These are phyloP conservation scores for Gonatopus flavifemur DNA, from an alignment of 1,140 invertebrate species.

Conservation along the genomic window DNA sequence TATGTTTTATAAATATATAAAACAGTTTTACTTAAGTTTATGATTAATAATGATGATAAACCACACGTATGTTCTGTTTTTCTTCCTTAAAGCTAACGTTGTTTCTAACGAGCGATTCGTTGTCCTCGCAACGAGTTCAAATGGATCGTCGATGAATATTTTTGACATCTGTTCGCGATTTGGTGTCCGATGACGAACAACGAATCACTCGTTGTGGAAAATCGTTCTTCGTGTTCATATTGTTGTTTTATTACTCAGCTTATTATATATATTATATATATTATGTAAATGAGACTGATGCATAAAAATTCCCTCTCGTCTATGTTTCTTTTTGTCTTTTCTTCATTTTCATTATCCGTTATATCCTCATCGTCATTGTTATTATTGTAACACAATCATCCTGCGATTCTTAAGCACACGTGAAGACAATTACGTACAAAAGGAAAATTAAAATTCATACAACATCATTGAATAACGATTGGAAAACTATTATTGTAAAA, in stretches of 20 bases:
- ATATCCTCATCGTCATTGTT: too few relatives aligned
- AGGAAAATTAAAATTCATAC: constrained; percentile 2
- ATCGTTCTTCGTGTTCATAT: constrained; percentile 27
- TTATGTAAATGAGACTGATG: constrained; percentile 43
- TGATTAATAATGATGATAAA: background rate
- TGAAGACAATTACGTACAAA: too few relatives aligned
- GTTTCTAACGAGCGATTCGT: background rate
- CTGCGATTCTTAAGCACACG: too few relatives aligned
- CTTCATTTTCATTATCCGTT: constrained; percentile 11
- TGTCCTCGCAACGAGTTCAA: too few relatives aligned
- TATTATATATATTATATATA: too few relatives aligned
- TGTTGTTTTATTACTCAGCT: constrained; percentile 41
- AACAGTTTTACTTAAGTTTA: constrained; percentile 7
- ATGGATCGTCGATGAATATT: too few relatives aligned
- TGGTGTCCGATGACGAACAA: too few relatives aligned
- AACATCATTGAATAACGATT: constrained; percentile 5
- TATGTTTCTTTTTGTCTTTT: constrained; percentile 13
- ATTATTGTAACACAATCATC: constrained; percentile 9
- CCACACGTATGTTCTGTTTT: too few relatives aligned
- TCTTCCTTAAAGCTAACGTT: constrained; percentile 10
- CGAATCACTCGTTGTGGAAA: constrained; percentile 6
- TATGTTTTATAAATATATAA: constrained; percentile 12
- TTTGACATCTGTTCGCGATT: too few relatives aligned
- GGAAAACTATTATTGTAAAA: constrained; percentile 26
- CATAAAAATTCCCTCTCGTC: constrained; percentile 18